Percentiles rank a stretch among this genome's conserved stretches.
Evolutionary conservation across 1,140 invertebrate genomes (phyloP).

Genomic region (Dreissena polymorpha): DNA sequence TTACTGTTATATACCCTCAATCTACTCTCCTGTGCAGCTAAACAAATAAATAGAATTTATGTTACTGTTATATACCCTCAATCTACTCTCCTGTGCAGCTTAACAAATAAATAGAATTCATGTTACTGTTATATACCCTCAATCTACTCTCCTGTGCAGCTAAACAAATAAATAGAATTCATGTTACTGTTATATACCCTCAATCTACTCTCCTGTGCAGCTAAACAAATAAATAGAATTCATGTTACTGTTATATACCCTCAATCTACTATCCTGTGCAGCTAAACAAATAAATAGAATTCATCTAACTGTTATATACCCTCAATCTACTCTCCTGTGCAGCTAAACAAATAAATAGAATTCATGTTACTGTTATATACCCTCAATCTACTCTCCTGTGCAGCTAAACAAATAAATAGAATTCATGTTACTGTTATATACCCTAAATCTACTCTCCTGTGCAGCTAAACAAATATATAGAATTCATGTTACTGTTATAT

Average conservation of each 20-base stretch:
- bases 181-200: background rate
- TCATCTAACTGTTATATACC: background rate
- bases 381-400: slow-evolving; percentile 77
- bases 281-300: slow-evolving; percentile 70
- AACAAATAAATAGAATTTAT: slow-evolving; percentile 55
- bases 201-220: slow-evolving; percentile 79
- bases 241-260: background rate
- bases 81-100: slow-evolving; percentile 80
- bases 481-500: slow-evolving; percentile 8
- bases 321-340: slow-evolving; percentile 77
- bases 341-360: slow-evolving; percentile 70
- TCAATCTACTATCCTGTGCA: slow-evolving; percentile 77
- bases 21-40: slow-evolving; percentile 80
- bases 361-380: background rate
- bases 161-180: slow-evolving; percentile 61
- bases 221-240: slow-evolving; percentile 65
- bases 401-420: slow-evolving; percentile 71
- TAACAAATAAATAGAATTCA: slow-evolving; percentile 56
- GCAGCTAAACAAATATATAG: slow-evolving; percentile 73
- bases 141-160: slow-evolving; percentile 79
- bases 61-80: background rate
- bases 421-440: background rate
- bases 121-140: background rate
- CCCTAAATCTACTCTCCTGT: slow-evolving; percentile 75
- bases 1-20: background rate